These are phyloP conservation scores for Antedon mediterranea DNA, from an alignment of 53 echinoderm and acorn worm species.

Conservation along the genomic window DNA sequence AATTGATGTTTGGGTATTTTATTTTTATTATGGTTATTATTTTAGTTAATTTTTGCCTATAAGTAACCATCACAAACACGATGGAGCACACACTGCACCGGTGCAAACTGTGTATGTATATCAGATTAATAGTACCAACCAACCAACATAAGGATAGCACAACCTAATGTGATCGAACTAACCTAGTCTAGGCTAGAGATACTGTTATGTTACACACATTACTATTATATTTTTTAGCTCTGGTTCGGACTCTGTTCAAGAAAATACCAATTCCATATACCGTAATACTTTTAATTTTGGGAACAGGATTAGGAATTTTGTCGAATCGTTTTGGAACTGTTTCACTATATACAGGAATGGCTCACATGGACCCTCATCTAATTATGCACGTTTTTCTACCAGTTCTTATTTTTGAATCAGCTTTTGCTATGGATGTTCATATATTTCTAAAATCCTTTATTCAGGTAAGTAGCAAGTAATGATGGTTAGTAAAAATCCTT, in stretches of 20 bases:
- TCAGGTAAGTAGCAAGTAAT: conserved; percentile 61
- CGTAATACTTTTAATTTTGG: conserved; percentile 62
- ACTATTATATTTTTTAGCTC: conserved; percentile 23
- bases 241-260: conserved; percentile 51
- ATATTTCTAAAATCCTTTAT: conserved; percentile 72
- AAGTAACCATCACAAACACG: no score
- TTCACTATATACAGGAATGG: conserved; percentile 42
- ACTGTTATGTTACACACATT: not conserved
- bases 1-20: no score
- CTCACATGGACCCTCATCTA: conserved; percentile 82
- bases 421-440: conserved; percentile 96
- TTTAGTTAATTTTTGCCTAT: no score
- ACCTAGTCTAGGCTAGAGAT: not conserved
- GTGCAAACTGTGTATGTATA: no score
- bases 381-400: conserved; percentile 80
- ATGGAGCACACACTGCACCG: no score
- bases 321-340: conserved; percentile 30
- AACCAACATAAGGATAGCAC: no score
- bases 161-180: no score
- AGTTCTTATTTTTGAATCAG: conserved; percentile 85
- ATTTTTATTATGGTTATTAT: no score
- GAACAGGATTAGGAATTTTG: conserved; percentile 42
- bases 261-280: conserved; percentile 78
- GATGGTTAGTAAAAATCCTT: no score
- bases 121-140: no score